Conservation (phyloP, 2,797 vertebrate species). For the Poecilia wingei region DNA sequence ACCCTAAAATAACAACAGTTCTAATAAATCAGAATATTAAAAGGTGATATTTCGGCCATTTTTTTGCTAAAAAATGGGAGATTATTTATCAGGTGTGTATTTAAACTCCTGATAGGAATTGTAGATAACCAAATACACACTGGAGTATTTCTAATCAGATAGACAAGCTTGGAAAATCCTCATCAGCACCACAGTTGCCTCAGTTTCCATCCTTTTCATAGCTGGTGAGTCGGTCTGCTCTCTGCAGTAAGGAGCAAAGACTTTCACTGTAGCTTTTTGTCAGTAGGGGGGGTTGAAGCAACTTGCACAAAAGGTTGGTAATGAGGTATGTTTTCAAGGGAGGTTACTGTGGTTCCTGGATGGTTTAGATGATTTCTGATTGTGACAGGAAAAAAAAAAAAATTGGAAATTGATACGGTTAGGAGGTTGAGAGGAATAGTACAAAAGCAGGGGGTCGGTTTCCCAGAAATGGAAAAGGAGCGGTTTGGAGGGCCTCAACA, state of each 20-base stretch:
- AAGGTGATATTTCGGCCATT: not conserved
- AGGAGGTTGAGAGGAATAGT: constrained; percentile 69
- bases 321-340: constrained; percentile 71
- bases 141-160: constrained; percentile 5
- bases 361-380: constrained; percentile 75
- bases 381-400: constrained; percentile 70
- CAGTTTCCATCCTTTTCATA: constrained; percentile 37
- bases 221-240: constrained; percentile 25
- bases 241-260: constrained; percentile 60
- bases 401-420: constrained; percentile 58
- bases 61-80: not conserved
- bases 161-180: constrained; percentile 3
- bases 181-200: constrained; percentile 23
- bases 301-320: constrained; percentile 72
- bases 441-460: constrained; percentile 77
- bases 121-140: constrained; percentile 9
- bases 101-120: not conserved
- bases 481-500: constrained; percentile 74
- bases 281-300: constrained; percentile 41
- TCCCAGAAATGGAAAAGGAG: constrained; percentile 82
- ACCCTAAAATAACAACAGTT: not conserved
- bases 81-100: not conserved
- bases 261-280: constrained; percentile 57
- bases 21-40: not conserved
- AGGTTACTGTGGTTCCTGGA: constrained; percentile 80